Conservation (phyloP, 2,888 invertebrate species). For the Eucera pruinosa region DNA sequence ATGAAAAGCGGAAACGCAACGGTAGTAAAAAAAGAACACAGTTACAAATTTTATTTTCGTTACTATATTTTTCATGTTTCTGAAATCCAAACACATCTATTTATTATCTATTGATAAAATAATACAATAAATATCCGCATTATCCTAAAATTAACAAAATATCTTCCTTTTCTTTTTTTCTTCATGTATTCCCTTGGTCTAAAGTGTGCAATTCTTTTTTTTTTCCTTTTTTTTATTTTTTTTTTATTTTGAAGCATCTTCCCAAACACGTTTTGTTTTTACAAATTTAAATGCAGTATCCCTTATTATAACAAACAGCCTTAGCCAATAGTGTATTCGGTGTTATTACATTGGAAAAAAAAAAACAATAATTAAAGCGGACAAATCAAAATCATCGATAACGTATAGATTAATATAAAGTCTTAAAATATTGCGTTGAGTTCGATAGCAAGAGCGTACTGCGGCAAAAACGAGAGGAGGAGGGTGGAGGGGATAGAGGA, state of each 20-base stretch:
- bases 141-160: slow-evolving; percentile 81
- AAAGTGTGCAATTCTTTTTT: slow-evolving; percentile 63
- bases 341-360: no score
- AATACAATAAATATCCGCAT: slow-evolving; percentile 81
- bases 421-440: slow-evolving; percentile 47
- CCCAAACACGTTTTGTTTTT: slow-evolving; percentile 65
- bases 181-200: slow-evolving; percentile 63
- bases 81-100: slow-evolving; percentile 82
- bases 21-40: slow-evolving; percentile 1
- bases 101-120: slow-evolving; percentile 79
- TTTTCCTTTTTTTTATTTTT: slow-evolving; percentile 32
- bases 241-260: slow-evolving; percentile 64
- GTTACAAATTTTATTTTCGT: slow-evolving; percentile 59
- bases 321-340: slow-evolving; percentile 66
- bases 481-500: no score
- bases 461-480: slow-evolving; percentile 16
- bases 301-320: slow-evolving; percentile 72
- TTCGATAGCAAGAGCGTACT: slow-evolving; percentile 42
- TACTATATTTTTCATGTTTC: slow-evolving; percentile 70
- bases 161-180: slow-evolving; percentile 67
- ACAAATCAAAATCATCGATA: slow-evolving; percentile 56
- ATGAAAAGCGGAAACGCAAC: background rate
- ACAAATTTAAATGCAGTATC: slow-evolving; percentile 74
- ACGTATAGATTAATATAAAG: slow-evolving; percentile 54
- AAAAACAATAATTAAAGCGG: slow-evolving; percentile 66